Evolutionary conservation across 1,140 invertebrate species (phyloP).

Genomic region (Drosophila repletoides): DNA sequence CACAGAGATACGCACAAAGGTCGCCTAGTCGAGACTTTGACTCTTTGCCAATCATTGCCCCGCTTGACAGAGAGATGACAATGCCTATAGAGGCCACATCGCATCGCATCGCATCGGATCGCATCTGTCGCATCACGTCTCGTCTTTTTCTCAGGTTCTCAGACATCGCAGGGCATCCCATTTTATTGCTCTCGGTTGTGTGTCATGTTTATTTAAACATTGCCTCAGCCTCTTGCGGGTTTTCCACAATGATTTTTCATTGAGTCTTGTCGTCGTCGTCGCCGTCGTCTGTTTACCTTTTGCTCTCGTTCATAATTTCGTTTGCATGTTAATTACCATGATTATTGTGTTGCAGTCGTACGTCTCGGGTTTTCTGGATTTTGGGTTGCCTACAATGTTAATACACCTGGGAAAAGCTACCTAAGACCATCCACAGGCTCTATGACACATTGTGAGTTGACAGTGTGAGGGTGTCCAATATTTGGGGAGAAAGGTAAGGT

Average conservation of each 20-base stretch:
- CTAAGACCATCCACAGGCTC: constrained; percentile 1
- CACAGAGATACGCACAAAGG: constrained; percentile 59
- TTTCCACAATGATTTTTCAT: constrained; percentile 67
- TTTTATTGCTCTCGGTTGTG: constrained; percentile 61
- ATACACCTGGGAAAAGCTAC: constrained; percentile 66
- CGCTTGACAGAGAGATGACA: constrained; percentile 46
- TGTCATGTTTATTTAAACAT: constrained; percentile 63
- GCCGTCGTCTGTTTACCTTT: constrained; percentile 57
- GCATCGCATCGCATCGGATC: constrained; percentile 23
- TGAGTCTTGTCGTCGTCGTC: constrained; percentile 33
- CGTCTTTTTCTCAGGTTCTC: constrained; percentile 49
- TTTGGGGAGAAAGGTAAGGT: not conserved
- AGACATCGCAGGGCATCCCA: constrained; percentile 43
- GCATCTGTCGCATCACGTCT: constrained; percentile 72
- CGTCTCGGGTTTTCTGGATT: constrained; percentile 26
- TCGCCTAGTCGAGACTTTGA: constrained; percentile 63
- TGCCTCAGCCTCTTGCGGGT: constrained; percentile 15
- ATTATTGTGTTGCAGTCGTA: constrained; percentile 71
- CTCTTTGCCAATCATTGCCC: constrained; percentile 77
- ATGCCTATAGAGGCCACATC: constrained; percentile 58
- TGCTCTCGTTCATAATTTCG: constrained; percentile 76
- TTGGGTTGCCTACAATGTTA: constrained; percentile 25
- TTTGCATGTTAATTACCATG: constrained; percentile 80
- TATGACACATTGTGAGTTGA: constrained; percentile 19
- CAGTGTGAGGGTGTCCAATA: not conserved